Base-by-base conservation (phyloP, 92 coral and sea anemone genomes). In the Epizoanthus ramosus region DNA sequence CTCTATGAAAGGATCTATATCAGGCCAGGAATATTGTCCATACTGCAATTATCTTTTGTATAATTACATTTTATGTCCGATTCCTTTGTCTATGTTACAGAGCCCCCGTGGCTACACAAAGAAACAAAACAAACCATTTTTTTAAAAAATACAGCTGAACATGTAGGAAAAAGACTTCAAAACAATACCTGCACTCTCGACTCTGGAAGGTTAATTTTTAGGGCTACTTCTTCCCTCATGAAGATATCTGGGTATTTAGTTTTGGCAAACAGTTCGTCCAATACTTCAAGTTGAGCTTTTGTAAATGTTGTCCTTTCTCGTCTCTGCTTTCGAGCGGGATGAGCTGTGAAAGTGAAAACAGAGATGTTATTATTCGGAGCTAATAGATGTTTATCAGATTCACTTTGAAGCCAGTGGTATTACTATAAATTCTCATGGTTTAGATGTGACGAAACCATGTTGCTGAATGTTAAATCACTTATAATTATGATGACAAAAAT, bases 201-300 rank as follows among this genome's bases (percentile, higher is more conserved):
- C 71, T 97, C 99, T 8, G 99, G 98, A 4, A 97, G 95, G 69
- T 83, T 94, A 6, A 97, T 97, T 80, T 97, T 97, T 85, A 94
- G 91, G 17, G 99, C 99, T 3, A 97, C 98, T 71, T 97, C 99
- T 80, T 97, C 99, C 53, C 99, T 92, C 99, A 97, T 97, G 72
- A 94, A 97, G 47, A 97, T 97, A 71, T 97, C 99, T 24, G 99
- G 99, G 81, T 97, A 97, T 58, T 94, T 92, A 17, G 99, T 97
- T 64, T 97, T 97, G 66, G 92, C 88, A 75, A 97, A 97, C 68
- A 97, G 87, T 83, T 92, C 99, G 68, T 97, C 99, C 19, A 97
- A 86, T 24, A 97, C 91, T 85, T 97, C 99, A 9, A 97, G 91
- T 63, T 97, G 99, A 8, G 98, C 98, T 83, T 97, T 97, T 0